Evolutionary conservation across 2,888 invertebrate genomes (phyloP).

Genomic region (Gymnosoma rotundatum): DNA sequence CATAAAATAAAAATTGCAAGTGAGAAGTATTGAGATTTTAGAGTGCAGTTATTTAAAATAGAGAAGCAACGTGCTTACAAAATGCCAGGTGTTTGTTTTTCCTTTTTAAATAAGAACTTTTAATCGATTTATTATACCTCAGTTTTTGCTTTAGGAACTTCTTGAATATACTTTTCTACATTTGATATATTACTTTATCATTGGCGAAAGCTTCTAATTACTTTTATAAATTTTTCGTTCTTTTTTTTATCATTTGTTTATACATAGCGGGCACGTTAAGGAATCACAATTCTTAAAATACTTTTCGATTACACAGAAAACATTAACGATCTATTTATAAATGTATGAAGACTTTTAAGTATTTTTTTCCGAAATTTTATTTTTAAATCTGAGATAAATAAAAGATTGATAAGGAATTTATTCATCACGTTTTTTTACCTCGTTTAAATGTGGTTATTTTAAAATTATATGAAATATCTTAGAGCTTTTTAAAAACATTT

Average conservation of each 20-base stretch:
- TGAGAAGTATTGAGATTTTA: too few relatives aligned
- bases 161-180: too few relatives aligned
- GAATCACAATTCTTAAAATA: not conserved
- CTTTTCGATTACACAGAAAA: not conserved
- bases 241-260: not conserved
- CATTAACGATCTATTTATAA: not conserved
- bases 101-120: too few relatives aligned
- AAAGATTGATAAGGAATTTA: not conserved
- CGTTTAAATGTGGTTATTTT: not conserved
- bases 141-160: too few relatives aligned
- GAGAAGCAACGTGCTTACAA: too few relatives aligned
- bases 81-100: too few relatives aligned
- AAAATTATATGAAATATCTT: not conserved
- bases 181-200: too few relatives aligned
- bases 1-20: too few relatives aligned
- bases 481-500: not conserved
- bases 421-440: not conserved
- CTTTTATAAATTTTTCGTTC: not conserved
- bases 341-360: not conserved
- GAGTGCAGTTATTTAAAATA: too few relatives aligned
- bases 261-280: not conserved
- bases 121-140: too few relatives aligned
- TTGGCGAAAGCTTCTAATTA: slow-evolving; percentile 20
- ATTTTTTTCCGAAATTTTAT: not conserved
- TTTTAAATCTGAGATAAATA: not conserved